Conservation (phyloP, 2,888 invertebrate genomes). For the Catocala fraxini region DNA sequence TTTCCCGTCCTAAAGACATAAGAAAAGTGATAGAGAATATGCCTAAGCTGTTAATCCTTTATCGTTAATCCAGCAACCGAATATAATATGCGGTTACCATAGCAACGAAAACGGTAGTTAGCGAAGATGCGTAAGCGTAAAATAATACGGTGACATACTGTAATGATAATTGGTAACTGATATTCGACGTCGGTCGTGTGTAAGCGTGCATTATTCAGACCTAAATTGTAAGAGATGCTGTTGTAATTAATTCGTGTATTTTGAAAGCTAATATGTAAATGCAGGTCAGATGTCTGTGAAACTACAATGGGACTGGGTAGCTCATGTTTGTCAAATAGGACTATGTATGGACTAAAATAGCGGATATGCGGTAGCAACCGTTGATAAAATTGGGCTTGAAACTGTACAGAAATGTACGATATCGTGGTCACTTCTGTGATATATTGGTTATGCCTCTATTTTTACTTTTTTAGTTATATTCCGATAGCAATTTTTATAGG, state of each 20-base stretch:
- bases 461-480: background rate
- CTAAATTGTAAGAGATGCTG: background rate
- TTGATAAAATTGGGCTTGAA: conserved; percentile 5
- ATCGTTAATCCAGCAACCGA: conserved; percentile 12
- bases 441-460: conserved; percentile 1
- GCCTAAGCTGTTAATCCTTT: conserved; percentile 12
- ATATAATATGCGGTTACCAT: conserved; percentile 13
- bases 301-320: background rate
- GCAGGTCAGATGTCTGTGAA: conserved; percentile 2
- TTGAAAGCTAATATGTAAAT: conserved; percentile 2
- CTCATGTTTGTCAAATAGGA: conserved; percentile 3
- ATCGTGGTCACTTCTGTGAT: background rate
- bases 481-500: too few relatives aligned
- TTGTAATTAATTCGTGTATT: conserved; percentile 2
- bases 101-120: conserved; percentile 4
- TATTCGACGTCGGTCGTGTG: conserved; percentile 4
- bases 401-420: conserved; percentile 1
- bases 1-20: conserved; percentile 8
- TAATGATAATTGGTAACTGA: conserved; percentile 12
- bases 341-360: background rate
- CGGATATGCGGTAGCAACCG: background rate
- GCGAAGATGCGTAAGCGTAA: conserved; percentile 10
- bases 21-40: conserved; percentile 2
- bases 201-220: background rate
- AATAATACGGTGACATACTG: conserved; percentile 8